Evolutionary conservation across 1,140 invertebrate species (phyloP), one percentile per base, ranked within the genome.

Genomic region (Neomicropteryx cornuta): DNA sequence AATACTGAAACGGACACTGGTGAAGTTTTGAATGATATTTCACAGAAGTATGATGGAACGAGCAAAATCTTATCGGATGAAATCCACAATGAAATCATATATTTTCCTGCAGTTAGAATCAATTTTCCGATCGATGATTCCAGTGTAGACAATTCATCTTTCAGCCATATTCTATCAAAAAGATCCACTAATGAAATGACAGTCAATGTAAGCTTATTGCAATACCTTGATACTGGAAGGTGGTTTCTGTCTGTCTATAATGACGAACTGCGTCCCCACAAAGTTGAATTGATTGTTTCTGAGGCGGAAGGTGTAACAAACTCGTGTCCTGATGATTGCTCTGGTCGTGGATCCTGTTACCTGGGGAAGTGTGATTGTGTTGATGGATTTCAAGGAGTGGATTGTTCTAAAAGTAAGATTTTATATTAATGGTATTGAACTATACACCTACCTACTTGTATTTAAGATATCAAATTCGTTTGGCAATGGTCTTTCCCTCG

Each of bases 201-300:
- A 58, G 81, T 86, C 17, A 87, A 88, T 57, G 83, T 89, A 10
- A 87, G 82, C 36, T 70, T 92, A 38, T 65, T 90, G 29, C 83
- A 93, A 55, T 90, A 89, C 60, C 66, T 97, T 42, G 89, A 95
- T 55, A 84, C 83, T 10, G 94, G 94, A 4, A 75, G 84, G 39
- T 97, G 92, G 94, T 97, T 92, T 67, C 72, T 97, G 21, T 88
- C 88, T 3, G 75, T 97, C 39, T 97, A 95, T 63, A 97, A 97
- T 65, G 94, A 97, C 58, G 88, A 90, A 53, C 66, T 89, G 5
- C 75, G 85, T 44, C 73, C 86, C 14, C 82, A 92, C 55, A 81
- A 76, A 49, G 81, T 92, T 2, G 78, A 81, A 31, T 69, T 89
- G 56, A 69, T 86, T 36, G 81, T 88, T 33, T 80, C 82, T 38